Percentiles rank a stretch among this genome's conserved stretches.
phyloP scores from a whole-genome alignment of 2,888 invertebrate species.

The Philhelius pedissequus region DNA sequence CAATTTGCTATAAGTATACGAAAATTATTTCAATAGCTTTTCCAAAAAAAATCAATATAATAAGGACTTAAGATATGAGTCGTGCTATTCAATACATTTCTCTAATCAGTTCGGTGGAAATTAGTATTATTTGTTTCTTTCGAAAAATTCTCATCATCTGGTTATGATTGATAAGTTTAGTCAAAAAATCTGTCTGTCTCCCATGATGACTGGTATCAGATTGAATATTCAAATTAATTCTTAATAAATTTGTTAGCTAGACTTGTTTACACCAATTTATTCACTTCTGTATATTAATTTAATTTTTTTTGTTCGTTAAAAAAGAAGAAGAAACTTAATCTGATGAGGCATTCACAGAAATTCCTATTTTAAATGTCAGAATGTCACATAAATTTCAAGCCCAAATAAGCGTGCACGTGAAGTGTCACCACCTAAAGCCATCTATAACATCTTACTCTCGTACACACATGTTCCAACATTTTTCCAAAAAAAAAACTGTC shows the following conservation, averaged over 20 bases:
- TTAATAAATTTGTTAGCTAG: not conserved
- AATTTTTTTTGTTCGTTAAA: not conserved
- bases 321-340: not conserved
- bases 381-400: conserved; percentile 20
- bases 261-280: not conserved
- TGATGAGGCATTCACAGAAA: not conserved
- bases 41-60: too few species aligned
- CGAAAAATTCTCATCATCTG: not conserved
- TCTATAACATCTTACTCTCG: not conserved
- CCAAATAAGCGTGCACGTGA: not conserved
- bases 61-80: too few species aligned
- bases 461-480: not conserved
- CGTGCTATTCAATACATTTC: too few species aligned
- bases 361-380: conserved; percentile 17
- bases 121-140: not conserved
- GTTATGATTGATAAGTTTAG: too few species aligned
- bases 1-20: too few species aligned
- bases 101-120: too few species aligned
- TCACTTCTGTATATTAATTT: not conserved
- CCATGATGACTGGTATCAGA: not conserved
- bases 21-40: too few species aligned
- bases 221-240: not conserved
- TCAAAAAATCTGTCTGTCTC: not conserved
- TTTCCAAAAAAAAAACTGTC: not conserved
- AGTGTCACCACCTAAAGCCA: conserved; percentile 17